Evolutionary conservation across 2,797 vertebrate genomes (phyloP), one percentile per base, ranked within the genome.

Genomic region (Periparus ater): DNA sequence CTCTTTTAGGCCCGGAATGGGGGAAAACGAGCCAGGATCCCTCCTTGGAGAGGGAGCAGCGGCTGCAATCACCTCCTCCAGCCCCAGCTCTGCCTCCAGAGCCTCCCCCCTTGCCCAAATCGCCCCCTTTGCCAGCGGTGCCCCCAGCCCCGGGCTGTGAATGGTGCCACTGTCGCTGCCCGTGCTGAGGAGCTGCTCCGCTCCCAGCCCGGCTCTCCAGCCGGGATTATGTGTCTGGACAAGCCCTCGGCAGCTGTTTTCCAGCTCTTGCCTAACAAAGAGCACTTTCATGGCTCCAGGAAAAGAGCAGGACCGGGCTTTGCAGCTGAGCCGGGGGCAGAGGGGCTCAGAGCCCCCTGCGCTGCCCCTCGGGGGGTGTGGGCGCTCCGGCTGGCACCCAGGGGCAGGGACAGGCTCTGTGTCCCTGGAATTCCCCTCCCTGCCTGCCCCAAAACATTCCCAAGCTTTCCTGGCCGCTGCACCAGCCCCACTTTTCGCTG

Each of bases 171-270:
- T 44, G 74, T 65, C 0, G 2, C 36, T 3, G 72, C 65, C 14
- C 5, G 63, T 61, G 3, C 62, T 0, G 29, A 10, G 92, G 55
- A 7, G 78, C 81, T 15, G 70, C 92, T n/a, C 36, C 5, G 21
- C 5, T 65, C 9, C 5, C 21, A 44, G 71, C 78, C 30, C 92
- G 57, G 68, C 78, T 96, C 68, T 88, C 57, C 68, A 13, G 87
- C 45, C 3, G 68, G 79, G 93, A 54, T 95, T 87, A 83, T 85
- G 88, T 94, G 95, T 92, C 96, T 88, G 82, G 88, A 95, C 95
- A 96, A 83, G 96, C 93, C 89, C 70, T 77, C 86, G 9, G 91
- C 95, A 96, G 96, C 95, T 95, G 96, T 74, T 92, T 72, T 40
- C 34, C 93, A 91, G 94, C 88, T 81, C 42, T 51, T 23, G 91